Evolutionary conservation across 2,113 vertebrate genomes (phyloP).

Genomic region (Menura novaehollandiae): DNA sequence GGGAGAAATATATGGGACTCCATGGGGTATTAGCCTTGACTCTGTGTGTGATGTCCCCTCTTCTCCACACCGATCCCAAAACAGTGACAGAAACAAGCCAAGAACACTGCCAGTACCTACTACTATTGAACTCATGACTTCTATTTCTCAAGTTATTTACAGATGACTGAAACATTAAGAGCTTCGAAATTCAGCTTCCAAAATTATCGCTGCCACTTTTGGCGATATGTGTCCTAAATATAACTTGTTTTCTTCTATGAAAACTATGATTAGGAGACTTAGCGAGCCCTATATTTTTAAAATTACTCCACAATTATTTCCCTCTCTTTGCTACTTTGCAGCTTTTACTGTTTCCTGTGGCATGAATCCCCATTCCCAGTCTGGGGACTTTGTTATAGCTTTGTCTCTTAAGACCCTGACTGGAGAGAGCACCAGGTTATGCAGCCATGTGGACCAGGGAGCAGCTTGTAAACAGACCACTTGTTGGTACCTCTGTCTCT

Average conservation of each 20-base stretch:
- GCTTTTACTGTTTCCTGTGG: neutral
- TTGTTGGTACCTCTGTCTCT: neutral
- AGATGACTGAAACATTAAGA: neutral
- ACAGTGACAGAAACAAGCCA: neutral
- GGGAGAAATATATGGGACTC: neutral
- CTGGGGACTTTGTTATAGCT: neutral
- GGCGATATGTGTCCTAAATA: neutral
- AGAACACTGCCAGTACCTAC: neutral
- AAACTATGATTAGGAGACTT: neutral
- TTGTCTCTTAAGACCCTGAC: neutral
- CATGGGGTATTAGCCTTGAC: neutral
- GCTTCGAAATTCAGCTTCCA: neutral
- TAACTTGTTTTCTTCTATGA: neutral
- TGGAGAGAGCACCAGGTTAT: neutral
- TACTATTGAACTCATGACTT: neutral
- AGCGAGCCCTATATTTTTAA: neutral
- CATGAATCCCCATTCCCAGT: neutral
- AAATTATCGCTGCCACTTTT: neutral
- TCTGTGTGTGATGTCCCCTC: neutral
- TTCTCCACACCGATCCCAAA: neutral
- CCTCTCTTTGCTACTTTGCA: neutral
- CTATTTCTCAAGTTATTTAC: neutral
- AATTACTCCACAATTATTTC: neutral
- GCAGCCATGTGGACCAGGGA: neutral
- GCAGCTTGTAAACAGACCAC: neutral